phyloP scores from a whole-genome alignment of 2,113 vertebrate species.

The Mohoua ochrocephala region DNA sequence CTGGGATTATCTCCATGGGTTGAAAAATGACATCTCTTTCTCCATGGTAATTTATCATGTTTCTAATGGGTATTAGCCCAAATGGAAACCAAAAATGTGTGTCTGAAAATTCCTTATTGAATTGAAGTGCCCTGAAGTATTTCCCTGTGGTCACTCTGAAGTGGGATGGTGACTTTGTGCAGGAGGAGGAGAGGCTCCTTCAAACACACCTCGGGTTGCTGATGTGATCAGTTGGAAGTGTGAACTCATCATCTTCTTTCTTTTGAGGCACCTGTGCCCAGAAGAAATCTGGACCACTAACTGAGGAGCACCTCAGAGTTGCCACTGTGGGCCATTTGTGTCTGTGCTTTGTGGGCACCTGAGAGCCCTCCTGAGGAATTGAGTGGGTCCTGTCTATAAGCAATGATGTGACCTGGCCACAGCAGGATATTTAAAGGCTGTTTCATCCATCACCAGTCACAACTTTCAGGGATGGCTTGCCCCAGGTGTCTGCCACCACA shows the following conservation, averaged over 20 bases:
- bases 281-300: not conserved
- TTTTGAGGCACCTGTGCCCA: not conserved
- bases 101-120: not conserved
- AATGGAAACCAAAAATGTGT: not conserved
- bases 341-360: not conserved
- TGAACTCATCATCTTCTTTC: not conserved
- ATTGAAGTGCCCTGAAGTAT: not conserved
- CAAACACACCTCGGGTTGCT: not conserved
- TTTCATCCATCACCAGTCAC: not conserved
- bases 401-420: not conserved
- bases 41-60: not conserved
- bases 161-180: not conserved
- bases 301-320: not conserved
- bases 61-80: not conserved
- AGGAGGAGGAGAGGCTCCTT: not conserved
- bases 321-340: not conserved
- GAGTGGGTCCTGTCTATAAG: not conserved
- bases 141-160: not conserved
- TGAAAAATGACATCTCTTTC: not conserved
- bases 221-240: not conserved
- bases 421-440: not conserved
- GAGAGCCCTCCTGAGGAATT: not conserved
- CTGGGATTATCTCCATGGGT: not conserved
- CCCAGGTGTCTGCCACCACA: not conserved
- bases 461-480: not conserved